Conservation (phyloP, 2,888 invertebrate genomes). For the Zelleria hepariella region DNA sequence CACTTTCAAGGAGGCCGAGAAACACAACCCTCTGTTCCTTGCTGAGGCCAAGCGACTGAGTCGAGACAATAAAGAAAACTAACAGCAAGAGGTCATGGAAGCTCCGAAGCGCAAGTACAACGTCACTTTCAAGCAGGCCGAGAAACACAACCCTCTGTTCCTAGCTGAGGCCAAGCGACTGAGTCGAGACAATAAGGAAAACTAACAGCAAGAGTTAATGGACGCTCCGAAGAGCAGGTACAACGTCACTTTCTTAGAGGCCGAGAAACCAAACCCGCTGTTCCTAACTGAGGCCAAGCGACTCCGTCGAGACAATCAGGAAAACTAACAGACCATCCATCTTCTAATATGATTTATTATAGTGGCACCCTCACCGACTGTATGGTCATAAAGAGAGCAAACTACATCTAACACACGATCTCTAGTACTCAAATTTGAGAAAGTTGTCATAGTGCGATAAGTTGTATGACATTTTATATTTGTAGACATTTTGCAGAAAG, state of each 20-base stretch:
- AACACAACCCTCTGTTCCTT: slow-evolving; percentile 6
- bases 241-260: too few species aligned
- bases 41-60: slow-evolving; percentile 26
- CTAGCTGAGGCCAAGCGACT: slow-evolving; percentile 37
- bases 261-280: background rate
- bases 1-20: background rate
- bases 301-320: too few species aligned
- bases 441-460: too few species aligned
- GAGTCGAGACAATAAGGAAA: background rate
- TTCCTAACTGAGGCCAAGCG: background rate
- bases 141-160: slow-evolving; percentile 31
- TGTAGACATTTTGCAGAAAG: too few species aligned
- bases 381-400: too few species aligned
- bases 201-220: background rate
- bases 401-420: too few species aligned
- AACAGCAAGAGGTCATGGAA: slow-evolving; percentile 84
- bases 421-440: too few species aligned
- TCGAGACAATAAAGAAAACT: too few species aligned
- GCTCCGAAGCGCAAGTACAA: slow-evolving; percentile 82
- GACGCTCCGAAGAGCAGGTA: too few species aligned
- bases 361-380: too few species aligned
- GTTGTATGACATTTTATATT: too few species aligned
- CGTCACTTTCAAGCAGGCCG: slow-evolving; percentile 53
- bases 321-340: slow-evolving; percentile 85
- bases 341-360: too few species aligned